Base-by-base conservation (phyloP, 2,113 vertebrate species). In the Cebidichthys violaceus region DNA sequence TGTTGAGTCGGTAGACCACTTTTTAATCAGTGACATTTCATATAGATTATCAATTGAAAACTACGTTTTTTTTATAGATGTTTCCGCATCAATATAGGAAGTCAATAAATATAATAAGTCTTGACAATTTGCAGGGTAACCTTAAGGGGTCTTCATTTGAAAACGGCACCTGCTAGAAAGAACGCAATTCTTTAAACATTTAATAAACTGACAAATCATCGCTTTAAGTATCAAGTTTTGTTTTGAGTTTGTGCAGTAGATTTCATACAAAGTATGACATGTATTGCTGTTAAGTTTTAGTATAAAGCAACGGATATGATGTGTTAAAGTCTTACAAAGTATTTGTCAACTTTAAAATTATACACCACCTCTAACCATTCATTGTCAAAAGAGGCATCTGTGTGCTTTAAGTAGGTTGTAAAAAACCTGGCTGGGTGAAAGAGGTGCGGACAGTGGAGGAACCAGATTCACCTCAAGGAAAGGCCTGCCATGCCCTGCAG, bases 401-500 rank as follows among this genome's bases (percentile, higher is more conserved):
- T 57, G 41, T 43, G 27, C 69, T 64, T 33, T 37, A 5, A 43
- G 22, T 52, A 65, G 27, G 22, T 47, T 59, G 61, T 55, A 39
- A 61, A 73, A 52, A n/a, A 14, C 60, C 68, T 33, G 41, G 70
- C 74, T 82, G 5, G 43, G 39, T 37, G 67, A 52, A 76, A 67
- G 54, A 83, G 41, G 39, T 62, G 41, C 72, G 75, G 62, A 61
- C 69, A 86, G 41, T 29, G 33, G 45, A 75, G 52, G 52, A 64
- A 82, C 72, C 47, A 47, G 68, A 55, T 33, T 61, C 66, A 80
- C 70, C 70, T 62, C 79, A 4, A 77, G 77, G 74, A 65, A 45
- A 7, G 37, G 54, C 65, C 72, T 78, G 88, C 85, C 88, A 82
- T 83, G 55, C 79, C 68, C 65, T 66, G 55, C 22, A 41, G 33